Percentiles rank a stretch among this genome's conserved stretches.
phyloP scores from a whole-genome alignment of 2,888 invertebrate species.

The Philhelius pedissequus region DNA sequence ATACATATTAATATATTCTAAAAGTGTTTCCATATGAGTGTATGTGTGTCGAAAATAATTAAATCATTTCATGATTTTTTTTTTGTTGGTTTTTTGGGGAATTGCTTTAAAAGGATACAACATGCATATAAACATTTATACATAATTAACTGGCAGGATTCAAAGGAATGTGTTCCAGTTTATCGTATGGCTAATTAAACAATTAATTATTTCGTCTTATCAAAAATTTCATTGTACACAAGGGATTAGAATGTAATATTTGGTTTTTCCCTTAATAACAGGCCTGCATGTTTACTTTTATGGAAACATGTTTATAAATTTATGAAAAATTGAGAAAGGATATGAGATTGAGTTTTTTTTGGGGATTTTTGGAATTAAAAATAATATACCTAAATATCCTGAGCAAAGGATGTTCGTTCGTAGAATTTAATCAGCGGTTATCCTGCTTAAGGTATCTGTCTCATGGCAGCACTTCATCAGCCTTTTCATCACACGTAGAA shows the following conservation, averaged over 20 bases:
- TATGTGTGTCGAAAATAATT: conserved; percentile 46
- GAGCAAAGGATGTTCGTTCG: neutral
- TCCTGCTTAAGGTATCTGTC: too few relatives aligned
- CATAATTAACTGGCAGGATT: conserved; percentile 48
- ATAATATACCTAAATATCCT: too few relatives aligned
- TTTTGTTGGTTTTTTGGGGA: conserved; percentile 55
- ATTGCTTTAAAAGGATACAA: conserved; percentile 40
- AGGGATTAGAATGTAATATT: conserved; percentile 1
- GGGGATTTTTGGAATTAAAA: neutral
- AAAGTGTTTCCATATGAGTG: neutral
- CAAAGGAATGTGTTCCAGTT: conserved; percentile 51
- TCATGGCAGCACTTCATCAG: too few relatives aligned
- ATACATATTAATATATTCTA: neutral
- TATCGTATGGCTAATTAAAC: conserved; percentile 37
- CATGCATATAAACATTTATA: conserved; percentile 28
- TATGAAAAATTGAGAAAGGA: neutral
- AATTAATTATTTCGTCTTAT: conserved; percentile 65
- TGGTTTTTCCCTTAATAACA: neutral
- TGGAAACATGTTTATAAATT: neutral
- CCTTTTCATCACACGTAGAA: too few relatives aligned
- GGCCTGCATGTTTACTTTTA: neutral
- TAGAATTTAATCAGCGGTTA: neutral
- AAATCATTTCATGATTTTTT: conserved; percentile 56
- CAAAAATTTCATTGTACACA: conserved; percentile 42
- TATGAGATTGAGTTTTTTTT: neutral